Evolutionary conservation across 2,113 vertebrate species (phyloP).

Genomic region (Melanerpes formicivorus): DNA sequence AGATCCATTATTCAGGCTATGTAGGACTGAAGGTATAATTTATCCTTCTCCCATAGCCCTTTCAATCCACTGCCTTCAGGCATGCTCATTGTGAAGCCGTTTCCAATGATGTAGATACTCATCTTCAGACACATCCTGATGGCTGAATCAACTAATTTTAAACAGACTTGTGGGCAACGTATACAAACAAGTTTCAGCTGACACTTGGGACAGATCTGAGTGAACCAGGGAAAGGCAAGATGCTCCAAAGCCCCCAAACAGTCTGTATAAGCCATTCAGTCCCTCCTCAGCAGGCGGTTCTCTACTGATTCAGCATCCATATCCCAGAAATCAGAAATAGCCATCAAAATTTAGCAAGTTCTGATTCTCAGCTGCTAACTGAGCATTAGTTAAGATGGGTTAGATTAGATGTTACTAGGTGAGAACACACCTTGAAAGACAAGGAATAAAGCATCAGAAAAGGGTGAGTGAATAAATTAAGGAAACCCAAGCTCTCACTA

Average conservation of each 20-base stretch:
- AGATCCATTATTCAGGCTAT: constrained; percentile 1
- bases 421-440: neutral
- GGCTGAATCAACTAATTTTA: constrained; percentile 6
- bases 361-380: neutral
- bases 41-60: neutral
- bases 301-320: neutral
- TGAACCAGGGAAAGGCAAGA: neutral
- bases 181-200: neutral
- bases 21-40: constrained; percentile 12
- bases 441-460: neutral
- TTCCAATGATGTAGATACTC: neutral
- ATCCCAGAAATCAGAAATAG: neutral
- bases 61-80: constrained; percentile 9
- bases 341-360: neutral
- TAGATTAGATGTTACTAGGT: neutral
- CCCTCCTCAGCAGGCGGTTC: neutral
- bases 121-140: neutral
- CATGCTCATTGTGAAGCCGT: neutral
- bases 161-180: neutral
- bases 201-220: neutral
- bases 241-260: neutral
- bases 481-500: neutral
- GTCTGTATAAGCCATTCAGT: neutral
- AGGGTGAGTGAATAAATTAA: neutral
- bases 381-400: neutral